These are phyloP conservation scores for Liodrosophila aerea DNA, from an alignment of 2,888 invertebrate genomes.

Conservation along the genomic window DNA sequence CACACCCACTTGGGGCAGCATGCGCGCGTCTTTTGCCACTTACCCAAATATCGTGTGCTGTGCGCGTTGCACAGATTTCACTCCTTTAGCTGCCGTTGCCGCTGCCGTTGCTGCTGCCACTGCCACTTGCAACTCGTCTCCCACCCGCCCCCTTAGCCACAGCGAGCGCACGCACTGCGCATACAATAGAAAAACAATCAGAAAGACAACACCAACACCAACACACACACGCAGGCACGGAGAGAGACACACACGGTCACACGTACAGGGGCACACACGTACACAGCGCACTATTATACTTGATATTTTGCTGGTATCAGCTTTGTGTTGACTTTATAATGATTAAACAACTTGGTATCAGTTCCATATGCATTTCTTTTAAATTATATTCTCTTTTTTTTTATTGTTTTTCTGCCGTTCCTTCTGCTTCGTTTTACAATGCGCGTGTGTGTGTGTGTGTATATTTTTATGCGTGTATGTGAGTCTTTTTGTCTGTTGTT, in stretches of 20 bases:
- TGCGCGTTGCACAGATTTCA: constrained; percentile 37
- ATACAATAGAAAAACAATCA: constrained; percentile 34
- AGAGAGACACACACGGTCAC: constrained; percentile 14
- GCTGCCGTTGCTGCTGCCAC: too few relatives aligned
- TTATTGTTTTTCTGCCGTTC: constrained; percentile 1
- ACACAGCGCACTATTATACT: constrained; percentile 17
- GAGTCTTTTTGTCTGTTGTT: constrained; percentile 47
- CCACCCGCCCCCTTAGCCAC: constrained; percentile 41
- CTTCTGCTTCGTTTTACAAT: constrained; percentile 8
- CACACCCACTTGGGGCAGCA: too few relatives aligned
- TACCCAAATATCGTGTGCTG: constrained; percentile 31
- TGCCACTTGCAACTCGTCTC: constrained; percentile 11
- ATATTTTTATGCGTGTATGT: constrained; percentile 37
- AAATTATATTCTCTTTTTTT: constrained; percentile 11
- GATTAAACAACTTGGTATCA: constrained; percentile 22
- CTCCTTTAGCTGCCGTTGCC: constrained; percentile 31
- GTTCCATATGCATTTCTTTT: constrained; percentile 27
- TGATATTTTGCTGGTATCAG: constrained; percentile 8
- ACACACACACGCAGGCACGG: constrained; percentile 18
- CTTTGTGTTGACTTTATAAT: constrained; percentile 14
- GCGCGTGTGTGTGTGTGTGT: constrained; percentile 36
- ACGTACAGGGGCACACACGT: constrained; percentile 21
- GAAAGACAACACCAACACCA: constrained; percentile 18
- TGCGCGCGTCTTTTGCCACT: too few relatives aligned
- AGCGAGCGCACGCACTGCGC: constrained; percentile 25